Evolutionary conservation across 2,888 invertebrate species (phyloP).

Genomic region (Rugalucina vietnamica): DNA sequence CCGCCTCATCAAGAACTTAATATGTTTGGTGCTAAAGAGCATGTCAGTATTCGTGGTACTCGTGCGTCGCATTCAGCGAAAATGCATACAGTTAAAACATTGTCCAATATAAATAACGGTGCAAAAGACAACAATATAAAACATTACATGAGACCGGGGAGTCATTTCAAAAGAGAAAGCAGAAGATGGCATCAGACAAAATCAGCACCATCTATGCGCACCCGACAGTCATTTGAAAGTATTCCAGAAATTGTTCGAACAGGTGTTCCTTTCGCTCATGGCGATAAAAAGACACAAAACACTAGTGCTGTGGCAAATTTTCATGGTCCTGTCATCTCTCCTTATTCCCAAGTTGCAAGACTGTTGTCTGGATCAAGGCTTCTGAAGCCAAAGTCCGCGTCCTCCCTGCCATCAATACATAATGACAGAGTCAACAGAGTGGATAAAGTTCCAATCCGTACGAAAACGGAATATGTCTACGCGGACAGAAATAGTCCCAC

Average conservation of each 20-base stretch:
- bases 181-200: slow-evolving; percentile 62
- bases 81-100: slow-evolving; percentile 21
- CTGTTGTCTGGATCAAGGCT: slow-evolving; percentile 41
- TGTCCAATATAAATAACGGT: neutral
- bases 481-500: slow-evolving; percentile 35
- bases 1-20: slow-evolving; percentile 34
- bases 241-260: slow-evolving; percentile 38
- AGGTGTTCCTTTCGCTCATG: slow-evolving; percentile 56
- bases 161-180: slow-evolving; percentile 71
- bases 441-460: slow-evolving; percentile 19
- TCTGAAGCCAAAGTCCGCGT: slow-evolving; percentile 29
- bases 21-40: slow-evolving; percentile 35
- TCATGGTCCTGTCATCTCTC: slow-evolving; percentile 25
- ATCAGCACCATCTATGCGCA: slow-evolving; percentile 45
- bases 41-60: slow-evolving; percentile 51
- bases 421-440: slow-evolving; percentile 2
- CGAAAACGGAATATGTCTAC: slow-evolving; percentile 55
- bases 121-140: slow-evolving; percentile 21
- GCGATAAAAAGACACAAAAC: neutral
- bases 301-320: neutral
- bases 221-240: slow-evolving; percentile 50
- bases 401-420: slow-evolving; percentile 35
- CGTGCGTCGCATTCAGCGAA: slow-evolving; percentile 41
- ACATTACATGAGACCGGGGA: slow-evolving; percentile 51
- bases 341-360: slow-evolving; percentile 55